Evolutionary conservation across 2,113 vertebrate species (phyloP).

Genomic region (Lontra canadensis): DNA sequence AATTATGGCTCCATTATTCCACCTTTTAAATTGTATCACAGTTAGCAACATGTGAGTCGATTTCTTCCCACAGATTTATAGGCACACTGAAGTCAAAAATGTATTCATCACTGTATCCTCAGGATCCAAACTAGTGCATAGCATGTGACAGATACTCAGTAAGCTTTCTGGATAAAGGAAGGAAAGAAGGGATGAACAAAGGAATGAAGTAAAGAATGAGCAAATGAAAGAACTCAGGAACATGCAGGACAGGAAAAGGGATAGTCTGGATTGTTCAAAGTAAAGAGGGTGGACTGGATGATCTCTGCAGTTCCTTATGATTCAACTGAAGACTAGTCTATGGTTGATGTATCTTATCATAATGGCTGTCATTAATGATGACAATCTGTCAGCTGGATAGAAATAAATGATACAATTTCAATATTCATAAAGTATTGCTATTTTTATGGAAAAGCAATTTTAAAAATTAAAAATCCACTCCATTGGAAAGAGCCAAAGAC

Average conservation of each 20-base stretch:
- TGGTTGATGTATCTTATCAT: not conserved
- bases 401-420: not conserved
- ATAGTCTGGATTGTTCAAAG: not conserved
- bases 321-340: not conserved
- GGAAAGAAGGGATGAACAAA: not conserved
- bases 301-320: not conserved
- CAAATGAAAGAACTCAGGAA: not conserved
- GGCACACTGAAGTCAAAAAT: not conserved
- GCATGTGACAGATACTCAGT: not conserved
- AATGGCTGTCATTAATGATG: not conserved
- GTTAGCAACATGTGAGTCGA: not conserved
- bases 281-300: not conserved
- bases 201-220: not conserved
- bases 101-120: not conserved
- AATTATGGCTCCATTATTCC: not conserved
- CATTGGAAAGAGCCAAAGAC: not conserved
- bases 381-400: not conserved
- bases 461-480: conserved; percentile 31
- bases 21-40: not conserved
- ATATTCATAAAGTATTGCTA: not conserved
- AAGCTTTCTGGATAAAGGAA: not conserved
- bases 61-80: not conserved
- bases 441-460: conserved; percentile 12
- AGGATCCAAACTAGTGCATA: not conserved
- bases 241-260: not conserved